A percentile compares a stretch with the other conserved stretches of the same genome.
Evolutionary conservation across 2,113 vertebrate genomes (phyloP).

Genomic region (Petrocephalus microphthalmus): DNA sequence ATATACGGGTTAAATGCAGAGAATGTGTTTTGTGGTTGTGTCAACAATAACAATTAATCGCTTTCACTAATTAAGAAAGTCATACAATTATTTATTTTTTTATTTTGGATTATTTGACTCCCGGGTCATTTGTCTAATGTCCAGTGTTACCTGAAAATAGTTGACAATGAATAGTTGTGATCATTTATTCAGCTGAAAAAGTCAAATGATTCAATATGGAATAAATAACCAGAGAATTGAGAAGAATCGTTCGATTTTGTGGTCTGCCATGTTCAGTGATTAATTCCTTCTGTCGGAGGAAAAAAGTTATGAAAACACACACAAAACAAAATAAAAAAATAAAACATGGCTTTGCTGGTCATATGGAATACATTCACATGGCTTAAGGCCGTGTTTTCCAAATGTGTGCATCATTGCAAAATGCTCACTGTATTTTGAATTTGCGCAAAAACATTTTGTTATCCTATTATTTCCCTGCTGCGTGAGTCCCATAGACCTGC

Average conservation of each 20-base stretch:
- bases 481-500: background rate
- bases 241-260: background rate
- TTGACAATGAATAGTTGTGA: background rate
- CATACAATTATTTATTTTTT: background rate
- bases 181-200: background rate
- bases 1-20: too few species aligned
- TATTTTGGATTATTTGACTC: background rate
- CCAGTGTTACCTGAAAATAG: background rate
- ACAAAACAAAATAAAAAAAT: background rate
- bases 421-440: background rate
- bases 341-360: background rate
- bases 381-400: background rate
- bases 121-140: background rate
- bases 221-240: background rate
- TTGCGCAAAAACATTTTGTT: background rate
- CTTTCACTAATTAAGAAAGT: background rate
- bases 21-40: too few species aligned
- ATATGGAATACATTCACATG: background rate
- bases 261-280: background rate
- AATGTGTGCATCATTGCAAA: background rate
- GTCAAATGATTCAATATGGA: background rate
- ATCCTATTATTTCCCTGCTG: background rate
- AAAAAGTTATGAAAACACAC: background rate
- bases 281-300: background rate
- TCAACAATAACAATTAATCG: too few species aligned